Evolutionary conservation across 2,797 vertebrate species (phyloP), one percentile per base, ranked within the genome.

Genomic region (Pempheris klunzingeri): DNA sequence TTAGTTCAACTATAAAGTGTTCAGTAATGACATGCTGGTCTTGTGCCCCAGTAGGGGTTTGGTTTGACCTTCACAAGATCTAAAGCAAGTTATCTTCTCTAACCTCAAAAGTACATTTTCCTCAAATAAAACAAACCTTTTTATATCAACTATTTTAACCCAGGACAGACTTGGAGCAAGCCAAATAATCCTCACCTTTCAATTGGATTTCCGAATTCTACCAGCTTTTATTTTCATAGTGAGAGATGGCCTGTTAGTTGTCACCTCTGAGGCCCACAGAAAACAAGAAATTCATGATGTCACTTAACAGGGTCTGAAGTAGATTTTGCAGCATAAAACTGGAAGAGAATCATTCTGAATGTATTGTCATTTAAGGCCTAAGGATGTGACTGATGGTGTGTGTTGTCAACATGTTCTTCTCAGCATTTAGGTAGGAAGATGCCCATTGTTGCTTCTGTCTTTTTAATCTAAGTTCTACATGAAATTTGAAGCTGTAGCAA

Each of bases 101-200:
- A 91, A 93, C 92, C 90, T 93, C 91, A 91, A 84, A 91, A 87
- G 71, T 74, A 83, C 74, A 77, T 84, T 88, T 86, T 90, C 81
- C 87, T 87, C 82, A 77, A 80, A 44, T 46, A 34, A 72, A 80
- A 67, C 4, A 52, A 70, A 87, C 66, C 41, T 80, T 90, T 92
- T 90, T 92, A 88, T 93, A 94, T 67, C 17, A 49, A 74, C 83
- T 90, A 83, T 89, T 92, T 88, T 90, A 90, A 91, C 89, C 92
- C 90, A 92, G 91, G 90, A 90, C 86, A 81, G 62, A 90, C 90
- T 88, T 83, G 90, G 89, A 93, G 82, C 83, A 92, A 93, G 92
- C 93, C 93, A 93, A 93, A 93, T 91, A 91, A 82, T 81, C 75
- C 70, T 87, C 87, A 85, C 73, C 75, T 92, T 89, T 90, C 57